Base-by-base conservation (phyloP, 2,113 vertebrate species). In the Eudyptes chrysolophus region DNA sequence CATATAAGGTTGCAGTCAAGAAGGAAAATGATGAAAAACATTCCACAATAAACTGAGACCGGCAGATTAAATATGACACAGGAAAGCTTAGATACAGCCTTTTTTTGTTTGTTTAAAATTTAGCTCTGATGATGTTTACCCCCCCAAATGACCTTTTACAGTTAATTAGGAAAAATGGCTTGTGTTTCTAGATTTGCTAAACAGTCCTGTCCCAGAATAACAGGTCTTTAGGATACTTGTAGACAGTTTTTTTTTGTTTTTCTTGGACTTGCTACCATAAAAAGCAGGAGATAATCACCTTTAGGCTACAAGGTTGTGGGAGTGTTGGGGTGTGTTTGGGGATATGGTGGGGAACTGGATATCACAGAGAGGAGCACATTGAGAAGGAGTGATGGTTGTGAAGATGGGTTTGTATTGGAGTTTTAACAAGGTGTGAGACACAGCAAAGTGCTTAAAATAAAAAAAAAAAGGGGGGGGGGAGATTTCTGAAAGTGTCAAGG, bases 1-100 rank as follows among this genome's bases (percentile, higher is more conserved):
- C 92, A 55, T 94, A 48, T 93, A 84, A 75, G 81, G 81, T 32
- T 95, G 65, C 4, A 2, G 26, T 48, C 1, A 20, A 92, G 87
- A 68, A 89, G 69, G 74, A 96, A 84, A 89, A 92, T 60, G 13
- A n/a, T 92, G 87, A 75, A 94, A 94, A 96, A 81, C 81, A 79
- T 93, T 94, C 84, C 61, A 64, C 44, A 34, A 11, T 91, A 81
- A 84, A 92, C 64, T 70, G 70, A 26, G 64, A 30, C 40, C 79
- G 66, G 16, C 64, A 86, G 79, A 49, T 86, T 65, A 80, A 90
- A 80, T 80, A 55, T 26, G 60, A 21, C 71, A 48, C 11, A 89
- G 54, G 78, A 89, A 81, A 94, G 25, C 54, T 72, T 49, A 70
- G 40, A 58, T 62, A 21, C 16, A 18, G 49, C 13, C 36, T 29